Conservation (phyloP, 2,888 invertebrate genomes). For the Eledone cirrhosa region DNA sequence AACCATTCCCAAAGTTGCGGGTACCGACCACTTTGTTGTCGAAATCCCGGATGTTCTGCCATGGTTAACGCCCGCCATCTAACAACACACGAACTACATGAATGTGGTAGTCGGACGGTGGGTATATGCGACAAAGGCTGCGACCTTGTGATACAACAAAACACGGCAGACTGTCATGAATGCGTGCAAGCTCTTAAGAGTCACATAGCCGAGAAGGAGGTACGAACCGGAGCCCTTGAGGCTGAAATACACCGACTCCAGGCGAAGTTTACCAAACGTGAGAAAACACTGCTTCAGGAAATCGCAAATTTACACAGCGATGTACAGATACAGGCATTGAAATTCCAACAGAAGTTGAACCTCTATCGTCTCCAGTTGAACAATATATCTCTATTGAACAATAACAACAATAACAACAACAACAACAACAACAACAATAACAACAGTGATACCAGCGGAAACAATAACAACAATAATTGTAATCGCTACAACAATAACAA, state of each 20-base stretch:
- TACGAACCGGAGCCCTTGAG: constrained; percentile 41
- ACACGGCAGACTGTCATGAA: constrained; percentile 40
- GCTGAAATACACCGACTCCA: constrained; percentile 41
- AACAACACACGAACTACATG: constrained; percentile 43
- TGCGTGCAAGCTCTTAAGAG: constrained; percentile 47
- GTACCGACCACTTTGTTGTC: constrained; percentile 45
- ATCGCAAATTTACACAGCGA: constrained; percentile 46
- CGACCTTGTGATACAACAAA: constrained; percentile 42
- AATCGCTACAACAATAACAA: neutral
- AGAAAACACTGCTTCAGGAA: constrained; percentile 46
- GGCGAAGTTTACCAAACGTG: constrained; percentile 41
- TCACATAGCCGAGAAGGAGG: constrained; percentile 44
- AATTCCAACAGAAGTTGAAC: constrained; percentile 44
- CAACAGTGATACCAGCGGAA: neutral
- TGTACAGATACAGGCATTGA: constrained; percentile 44
- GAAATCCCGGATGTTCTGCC: constrained; percentile 46
- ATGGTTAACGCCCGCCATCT: constrained; percentile 39
- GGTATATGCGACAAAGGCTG: constrained; percentile 53
- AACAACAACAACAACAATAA: neutral
- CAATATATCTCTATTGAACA: neutral
- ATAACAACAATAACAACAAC: constrained; percentile 12
- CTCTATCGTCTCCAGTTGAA: constrained; percentile 36
- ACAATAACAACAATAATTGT: neutral
- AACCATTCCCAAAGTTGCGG: constrained; percentile 46
- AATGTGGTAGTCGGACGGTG: constrained; percentile 46